phyloP scores from a whole-genome alignment of 2,113 vertebrate genomes.

The Brachypodius melanocephalos region DNA sequence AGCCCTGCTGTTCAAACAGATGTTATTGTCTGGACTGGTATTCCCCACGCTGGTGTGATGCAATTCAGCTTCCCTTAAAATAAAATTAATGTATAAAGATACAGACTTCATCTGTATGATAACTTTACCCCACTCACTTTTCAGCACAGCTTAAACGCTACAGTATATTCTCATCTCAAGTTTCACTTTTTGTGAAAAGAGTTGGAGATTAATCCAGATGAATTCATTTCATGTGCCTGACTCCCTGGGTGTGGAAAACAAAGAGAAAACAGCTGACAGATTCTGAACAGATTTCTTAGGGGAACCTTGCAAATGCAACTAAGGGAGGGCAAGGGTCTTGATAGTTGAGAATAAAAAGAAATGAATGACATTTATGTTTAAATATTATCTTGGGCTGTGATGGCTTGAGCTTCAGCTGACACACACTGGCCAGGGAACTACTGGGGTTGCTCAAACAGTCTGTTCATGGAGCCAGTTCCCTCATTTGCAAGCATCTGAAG shows the following conservation, averaged over 20 bases:
- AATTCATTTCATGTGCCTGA: background rate
- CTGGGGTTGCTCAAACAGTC: background rate
- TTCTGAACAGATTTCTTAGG: background rate
- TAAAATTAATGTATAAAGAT: background rate
- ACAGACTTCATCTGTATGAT: background rate
- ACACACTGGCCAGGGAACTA: background rate
- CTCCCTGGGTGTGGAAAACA: background rate
- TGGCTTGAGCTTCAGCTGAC: background rate
- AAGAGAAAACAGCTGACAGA: background rate
- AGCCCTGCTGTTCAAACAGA: background rate
- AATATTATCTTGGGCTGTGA: background rate
- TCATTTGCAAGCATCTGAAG: background rate
- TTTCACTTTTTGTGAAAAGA: background rate
- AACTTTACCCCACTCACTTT: background rate
- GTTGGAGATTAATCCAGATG: background rate
- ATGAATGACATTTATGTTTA: background rate
- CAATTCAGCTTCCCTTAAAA: background rate
- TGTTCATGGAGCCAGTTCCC: background rate
- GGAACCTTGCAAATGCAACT: background rate
- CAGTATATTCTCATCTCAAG: background rate
- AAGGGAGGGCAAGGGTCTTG: background rate
- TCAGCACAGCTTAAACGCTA: background rate
- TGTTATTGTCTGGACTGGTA: background rate
- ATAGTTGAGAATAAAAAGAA: background rate
- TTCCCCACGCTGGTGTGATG: accelerated